Evolutionary conservation across 2,797 vertebrate species (phyloP), one percentile per base, ranked within the genome.

Genomic region (Microcaecilia unicolor): DNA sequence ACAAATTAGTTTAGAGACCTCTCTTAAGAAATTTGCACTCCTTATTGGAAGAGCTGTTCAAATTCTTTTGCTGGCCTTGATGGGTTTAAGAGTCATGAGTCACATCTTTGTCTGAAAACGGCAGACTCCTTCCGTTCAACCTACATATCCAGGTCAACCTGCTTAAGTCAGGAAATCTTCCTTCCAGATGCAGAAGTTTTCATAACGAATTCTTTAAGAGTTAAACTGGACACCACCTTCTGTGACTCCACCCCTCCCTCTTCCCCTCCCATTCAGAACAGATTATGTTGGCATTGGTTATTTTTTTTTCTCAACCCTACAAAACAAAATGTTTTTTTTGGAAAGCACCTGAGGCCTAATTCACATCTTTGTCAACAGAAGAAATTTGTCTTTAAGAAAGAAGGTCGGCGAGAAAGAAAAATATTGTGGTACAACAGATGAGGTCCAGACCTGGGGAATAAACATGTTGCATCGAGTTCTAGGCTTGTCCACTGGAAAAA

Each of bases 391-490:
- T 60, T 44, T 27, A 57, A 57, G 47, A 58, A 74, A 62, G 57
- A 50, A 31, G 45, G 20, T 58, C 45, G 49, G 53, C 61, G 48
- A 70, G 57, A 51, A 55, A 68, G 61, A 54, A 63, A 74, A 64
- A 61, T 48, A 65, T 11, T 66, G 67, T 67, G 62, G 64, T 57
- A 42, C 54, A 42, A 62, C 38, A 48, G 56, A 57, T 57, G 58
- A 44, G 31, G 25, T 21, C 10, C 1, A 29, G 58, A 35, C 48
- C 59, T 58, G 30, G 18, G 28, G 47, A 31, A 41, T 43, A 55
- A 67, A 34, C 56, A 52, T 35, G 39, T 46, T 42, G 58, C 35
- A 49, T 24, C 11, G 27, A 48, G 35, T 44, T 37, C 40, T 22
- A 14, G 44, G 60, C 41, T 38, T 6, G 36, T 37, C 26, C 28